A percentile compares a stretch with the other conserved stretches of the same genome.
Evolutionary conservation across 2,888 invertebrate species (phyloP).

Genomic region (Silvanus unidentatus): DNA sequence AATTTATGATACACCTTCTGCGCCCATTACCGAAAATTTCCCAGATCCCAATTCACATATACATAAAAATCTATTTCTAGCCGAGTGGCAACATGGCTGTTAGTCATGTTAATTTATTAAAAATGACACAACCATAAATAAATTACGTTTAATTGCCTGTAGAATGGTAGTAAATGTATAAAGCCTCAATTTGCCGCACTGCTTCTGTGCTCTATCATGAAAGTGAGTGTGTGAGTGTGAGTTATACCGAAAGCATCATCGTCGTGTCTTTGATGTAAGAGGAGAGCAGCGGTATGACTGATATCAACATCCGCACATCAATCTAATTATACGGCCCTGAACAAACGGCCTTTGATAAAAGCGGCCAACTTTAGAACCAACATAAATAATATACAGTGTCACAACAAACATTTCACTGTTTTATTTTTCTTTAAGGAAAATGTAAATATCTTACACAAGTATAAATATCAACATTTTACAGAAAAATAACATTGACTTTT

Average conservation of each 20-base stretch:
- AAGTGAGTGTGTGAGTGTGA: no score
- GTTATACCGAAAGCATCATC: slow-evolving; percentile 47
- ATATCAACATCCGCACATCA: slow-evolving; percentile 45
- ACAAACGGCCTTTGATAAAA: slow-evolving; percentile 20
- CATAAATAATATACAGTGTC: slow-evolving; percentile 19
- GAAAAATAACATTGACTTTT: no score
- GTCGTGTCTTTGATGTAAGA: slow-evolving; percentile 32
- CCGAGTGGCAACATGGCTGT: neutral
- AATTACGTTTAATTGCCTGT: slow-evolving; percentile 17
- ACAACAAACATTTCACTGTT: slow-evolving; percentile 5
- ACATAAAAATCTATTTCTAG: neutral
- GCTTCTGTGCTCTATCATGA: neutral
- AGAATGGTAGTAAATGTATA: neutral
- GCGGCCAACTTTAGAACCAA: slow-evolving; percentile 20
- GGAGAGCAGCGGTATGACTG: slow-evolving; percentile 31
- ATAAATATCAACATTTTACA: no score
- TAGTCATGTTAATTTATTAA: slow-evolving; percentile 3
- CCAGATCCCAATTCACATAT: neutral
- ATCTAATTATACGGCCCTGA: slow-evolving; percentile 39
- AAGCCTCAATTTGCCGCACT: slow-evolving; percentile 1
- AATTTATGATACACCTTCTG: slow-evolving; percentile 1
- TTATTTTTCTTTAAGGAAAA: neutral
- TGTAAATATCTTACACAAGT: neutral
- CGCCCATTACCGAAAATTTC: neutral
- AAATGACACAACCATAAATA: slow-evolving; percentile 30